Percentiles rank a stretch among this genome's conserved stretches.
Evolutionary conservation across 2,113 vertebrate species (phyloP).

Genomic region (Pygoscelis adeliae): DNA sequence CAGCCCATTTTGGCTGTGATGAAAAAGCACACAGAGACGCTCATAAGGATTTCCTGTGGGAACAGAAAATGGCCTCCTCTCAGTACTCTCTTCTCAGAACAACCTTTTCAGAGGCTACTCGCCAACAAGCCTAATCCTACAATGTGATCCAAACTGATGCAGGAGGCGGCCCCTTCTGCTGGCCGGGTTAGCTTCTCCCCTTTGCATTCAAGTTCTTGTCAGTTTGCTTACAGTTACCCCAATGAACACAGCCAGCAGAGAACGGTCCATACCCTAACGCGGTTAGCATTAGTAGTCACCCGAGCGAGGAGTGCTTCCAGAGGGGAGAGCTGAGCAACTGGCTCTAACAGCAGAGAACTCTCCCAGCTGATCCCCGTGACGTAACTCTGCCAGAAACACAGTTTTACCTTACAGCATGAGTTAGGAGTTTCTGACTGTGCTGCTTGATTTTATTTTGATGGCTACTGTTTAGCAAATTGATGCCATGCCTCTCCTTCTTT

Average conservation of each 20-base stretch:
- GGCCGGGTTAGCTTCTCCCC: not conserved
- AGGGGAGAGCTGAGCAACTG: not conserved
- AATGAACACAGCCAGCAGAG: not conserved
- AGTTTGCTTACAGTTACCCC: not conserved
- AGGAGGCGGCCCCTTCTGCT: not conserved
- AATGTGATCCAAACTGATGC: not conserved
- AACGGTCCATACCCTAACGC: rapidly evolving
- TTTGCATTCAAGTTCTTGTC: not conserved
- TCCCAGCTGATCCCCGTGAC: not conserved
- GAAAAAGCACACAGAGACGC: not conserved
- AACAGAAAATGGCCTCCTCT: not conserved
- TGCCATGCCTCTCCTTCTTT: not conserved
- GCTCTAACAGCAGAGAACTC: not conserved
- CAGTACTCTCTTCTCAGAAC: not conserved
- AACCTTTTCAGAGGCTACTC: not conserved
- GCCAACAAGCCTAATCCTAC: not conserved
- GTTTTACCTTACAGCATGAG: not conserved
- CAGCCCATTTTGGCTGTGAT: not conserved
- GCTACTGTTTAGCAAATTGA: not conserved
- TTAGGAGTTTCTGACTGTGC: not conserved
- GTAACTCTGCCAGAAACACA: not conserved
- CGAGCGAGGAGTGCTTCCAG: not conserved
- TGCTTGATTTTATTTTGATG: not conserved
- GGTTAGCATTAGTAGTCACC: not conserved
- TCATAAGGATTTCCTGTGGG: not conserved